A percentile compares a stretch with the other conserved stretches of the same genome.
Evolutionary conservation across 2,888 invertebrate genomes (phyloP).

Genomic region (Oligia strigilis): DNA sequence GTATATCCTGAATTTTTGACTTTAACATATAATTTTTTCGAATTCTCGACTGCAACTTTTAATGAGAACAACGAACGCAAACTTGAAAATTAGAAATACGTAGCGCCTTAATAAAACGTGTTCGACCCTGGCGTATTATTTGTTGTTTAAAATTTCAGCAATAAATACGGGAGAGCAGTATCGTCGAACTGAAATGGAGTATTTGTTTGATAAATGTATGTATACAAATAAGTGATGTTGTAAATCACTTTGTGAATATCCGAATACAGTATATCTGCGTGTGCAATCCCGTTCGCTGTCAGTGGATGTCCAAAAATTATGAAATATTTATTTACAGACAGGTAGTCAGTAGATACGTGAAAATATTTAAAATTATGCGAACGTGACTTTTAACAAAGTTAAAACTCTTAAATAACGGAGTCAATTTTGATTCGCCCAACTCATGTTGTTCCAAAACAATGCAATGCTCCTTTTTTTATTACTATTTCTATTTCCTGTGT

Average conservation of each 20-base stretch:
- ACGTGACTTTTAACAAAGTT: background rate
- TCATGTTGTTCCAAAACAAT: no score
- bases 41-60: background rate
- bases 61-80: background rate
- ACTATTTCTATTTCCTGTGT: no score
- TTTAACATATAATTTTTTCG: background rate
- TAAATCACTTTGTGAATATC: constrained; percentile 57
- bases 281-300: constrained; percentile 17
- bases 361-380: background rate
- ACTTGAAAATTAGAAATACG: background rate
- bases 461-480: no score
- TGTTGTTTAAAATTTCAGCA: constrained; percentile 51
- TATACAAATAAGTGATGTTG: constrained; percentile 36
- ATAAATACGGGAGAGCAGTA: constrained; percentile 49
- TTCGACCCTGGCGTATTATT: constrained; percentile 49
- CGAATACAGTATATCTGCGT: constrained; percentile 37
- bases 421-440: background rate
- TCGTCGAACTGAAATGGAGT: constrained; percentile 46
- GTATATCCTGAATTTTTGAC: no score
- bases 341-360: background rate
- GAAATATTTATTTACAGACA: constrained; percentile 5
- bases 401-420: background rate
- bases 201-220: constrained; percentile 53
- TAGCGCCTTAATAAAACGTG: constrained; percentile 40
- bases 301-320: constrained; percentile 15